A percentile compares a stretch with the other conserved stretches of the same genome.
Evolutionary conservation across 2,888 invertebrate genomes (phyloP).

Genomic region (Tetheella fluctuosa): DNA sequence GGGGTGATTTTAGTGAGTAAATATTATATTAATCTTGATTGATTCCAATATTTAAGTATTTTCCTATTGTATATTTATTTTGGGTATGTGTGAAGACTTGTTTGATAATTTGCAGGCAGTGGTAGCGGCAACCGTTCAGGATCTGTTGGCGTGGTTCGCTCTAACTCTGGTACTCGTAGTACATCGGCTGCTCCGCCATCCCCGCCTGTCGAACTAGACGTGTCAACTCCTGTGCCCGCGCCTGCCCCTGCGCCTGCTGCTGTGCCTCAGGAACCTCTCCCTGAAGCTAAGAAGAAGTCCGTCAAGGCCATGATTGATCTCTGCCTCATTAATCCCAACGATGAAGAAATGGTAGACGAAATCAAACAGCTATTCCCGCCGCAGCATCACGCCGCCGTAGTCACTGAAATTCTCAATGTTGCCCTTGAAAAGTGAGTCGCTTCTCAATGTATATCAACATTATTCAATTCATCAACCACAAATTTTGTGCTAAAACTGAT

Average conservation of each 20-base stretch:
- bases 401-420: constrained; percentile 67
- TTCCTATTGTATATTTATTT: no score
- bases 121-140: constrained; percentile 62
- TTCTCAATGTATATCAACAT: no score
- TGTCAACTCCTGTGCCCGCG: background rate
- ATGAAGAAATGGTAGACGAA: constrained; percentile 61
- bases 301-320: constrained; percentile 64
- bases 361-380: constrained; percentile 58
- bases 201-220: constrained; percentile 12
- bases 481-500: background rate
- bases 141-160: constrained; percentile 58
- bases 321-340: constrained; percentile 59
- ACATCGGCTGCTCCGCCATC: constrained; percentile 32
- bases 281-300: constrained; percentile 60
- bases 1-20: constrained; percentile 71
- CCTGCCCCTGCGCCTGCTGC: constrained; percentile 31
- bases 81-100: no score
- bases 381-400: constrained; percentile 65
- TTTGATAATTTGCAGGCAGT: constrained; percentile 41
- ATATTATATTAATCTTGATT: background rate
- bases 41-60: no score
- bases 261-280: constrained; percentile 60
- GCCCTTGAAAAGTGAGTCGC: constrained; percentile 68
- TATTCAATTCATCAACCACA: no score
- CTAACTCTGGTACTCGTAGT: constrained; percentile 60